Conservation (phyloP, 2,888 invertebrate genomes). For the Xylophagus ater region DNA sequence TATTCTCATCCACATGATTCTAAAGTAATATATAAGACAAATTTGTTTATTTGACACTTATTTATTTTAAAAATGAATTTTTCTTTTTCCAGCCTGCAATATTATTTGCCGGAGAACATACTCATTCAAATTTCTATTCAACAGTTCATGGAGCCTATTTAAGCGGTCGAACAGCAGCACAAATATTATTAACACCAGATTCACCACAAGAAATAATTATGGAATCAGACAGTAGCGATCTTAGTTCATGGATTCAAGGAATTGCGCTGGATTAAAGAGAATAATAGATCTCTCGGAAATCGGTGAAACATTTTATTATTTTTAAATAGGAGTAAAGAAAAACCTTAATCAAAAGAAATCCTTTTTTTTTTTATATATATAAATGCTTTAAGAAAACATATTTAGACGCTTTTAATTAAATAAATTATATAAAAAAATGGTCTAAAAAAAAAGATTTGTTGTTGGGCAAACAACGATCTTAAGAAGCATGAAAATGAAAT, state of each 20-base stretch:
- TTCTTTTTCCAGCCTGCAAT: constrained; percentile 56
- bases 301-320: too few species aligned
- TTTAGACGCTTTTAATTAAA: too few species aligned
- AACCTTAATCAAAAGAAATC: too few species aligned
- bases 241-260: constrained; percentile 81
- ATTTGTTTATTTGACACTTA: background rate
- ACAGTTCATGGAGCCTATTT: constrained; percentile 91
- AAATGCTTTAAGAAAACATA: too few species aligned
- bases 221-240: constrained; percentile 66
- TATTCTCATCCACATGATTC: constrained; percentile 57
- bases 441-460: too few species aligned
- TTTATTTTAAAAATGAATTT: background rate
- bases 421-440: too few species aligned
- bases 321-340: too few species aligned
- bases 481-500: too few species aligned
- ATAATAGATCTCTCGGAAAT: too few species aligned
- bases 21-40: too few species aligned
- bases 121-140: constrained; percentile 88
- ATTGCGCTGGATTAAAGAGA: constrained; percentile 58
- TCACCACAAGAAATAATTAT: constrained; percentile 54
- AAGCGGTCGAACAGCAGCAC: constrained; percentile 73
- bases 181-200: constrained; percentile 53
- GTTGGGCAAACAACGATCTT: too few species aligned
- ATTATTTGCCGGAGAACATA: constrained; percentile 91
- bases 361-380: too few species aligned